A percentile compares a stretch with the other conserved stretches of the same genome.
Conservation (phyloP, 1,140 invertebrate species). For the Polyergus mexicanus region DNA sequence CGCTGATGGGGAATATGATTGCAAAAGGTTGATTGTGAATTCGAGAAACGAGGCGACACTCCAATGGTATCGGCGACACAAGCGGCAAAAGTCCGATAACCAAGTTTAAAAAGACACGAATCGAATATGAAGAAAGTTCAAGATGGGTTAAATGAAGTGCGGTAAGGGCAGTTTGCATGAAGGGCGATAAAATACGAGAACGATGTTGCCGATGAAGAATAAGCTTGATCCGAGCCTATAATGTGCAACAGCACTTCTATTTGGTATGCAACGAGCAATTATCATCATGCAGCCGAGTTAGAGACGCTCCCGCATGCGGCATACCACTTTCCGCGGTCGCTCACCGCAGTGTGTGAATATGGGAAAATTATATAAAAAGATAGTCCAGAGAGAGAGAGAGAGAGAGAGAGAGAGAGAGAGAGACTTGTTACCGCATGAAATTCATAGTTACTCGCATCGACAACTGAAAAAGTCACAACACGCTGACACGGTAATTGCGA, state of each 20-base stretch:
- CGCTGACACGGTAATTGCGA: constrained; percentile 62
- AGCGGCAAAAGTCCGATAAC: constrained; percentile 33
- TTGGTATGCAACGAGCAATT: constrained; percentile 78
- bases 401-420: background rate
- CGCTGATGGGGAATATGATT: constrained; percentile 59
- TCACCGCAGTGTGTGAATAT: constrained; percentile 17
- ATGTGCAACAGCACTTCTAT: constrained; percentile 70
- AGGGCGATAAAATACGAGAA: constrained; percentile 29
- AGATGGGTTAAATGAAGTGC: constrained; percentile 16
- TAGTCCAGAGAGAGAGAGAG: background rate
- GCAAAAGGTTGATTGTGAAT: constrained; percentile 66
- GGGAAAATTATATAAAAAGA: constrained; percentile 42
- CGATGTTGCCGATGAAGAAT: constrained; percentile 44
- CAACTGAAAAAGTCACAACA: constrained; percentile 57
- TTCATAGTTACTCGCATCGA: constrained; percentile 58
- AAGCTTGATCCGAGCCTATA: constrained; percentile 65
- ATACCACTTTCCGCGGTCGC: constrained; percentile 69
- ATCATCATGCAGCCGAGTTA: constrained; percentile 65
- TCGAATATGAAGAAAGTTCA: constrained; percentile 49
- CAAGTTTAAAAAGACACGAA: constrained; percentile 45
- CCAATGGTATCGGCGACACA: constrained; percentile 9
- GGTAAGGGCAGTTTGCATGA: background rate
- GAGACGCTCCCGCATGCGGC: constrained; percentile 55
- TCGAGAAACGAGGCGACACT: constrained; percentile 63
- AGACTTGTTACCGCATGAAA: constrained; percentile 54